These are phyloP conservation scores for Trachelus iudaicus DNA, from an alignment of 2,888 invertebrate species.

Conservation along the genomic window DNA sequence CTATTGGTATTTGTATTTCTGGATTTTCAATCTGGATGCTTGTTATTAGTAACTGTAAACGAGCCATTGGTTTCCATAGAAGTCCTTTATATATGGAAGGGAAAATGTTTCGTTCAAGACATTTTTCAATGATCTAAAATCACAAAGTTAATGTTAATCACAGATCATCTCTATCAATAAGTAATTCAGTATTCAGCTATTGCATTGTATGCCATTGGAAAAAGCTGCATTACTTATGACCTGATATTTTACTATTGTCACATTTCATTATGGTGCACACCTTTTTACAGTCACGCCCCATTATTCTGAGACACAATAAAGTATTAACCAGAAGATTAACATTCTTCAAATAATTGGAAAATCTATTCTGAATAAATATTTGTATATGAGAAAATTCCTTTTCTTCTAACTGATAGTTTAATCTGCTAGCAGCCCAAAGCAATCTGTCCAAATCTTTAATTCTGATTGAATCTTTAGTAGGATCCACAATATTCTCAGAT, in stretches of 20 bases:
- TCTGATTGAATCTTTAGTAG: conserved; percentile 41
- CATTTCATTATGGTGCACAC: conserved; percentile 33
- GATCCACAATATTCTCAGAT: conserved; percentile 38
- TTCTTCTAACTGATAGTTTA: conserved; percentile 46
- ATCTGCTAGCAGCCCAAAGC: conserved; percentile 62
- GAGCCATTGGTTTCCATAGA: conserved; percentile 34
- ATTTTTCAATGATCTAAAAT: conserved; percentile 19
- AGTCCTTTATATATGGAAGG: conserved; percentile 16
- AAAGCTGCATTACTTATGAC: conserved; percentile 4
- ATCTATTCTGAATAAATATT: conserved; percentile 11
- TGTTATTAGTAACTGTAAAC: conserved; percentile 61
- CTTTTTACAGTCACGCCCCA: conserved; percentile 53
- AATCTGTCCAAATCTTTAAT: conserved; percentile 66
- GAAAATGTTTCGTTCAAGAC: conserved; percentile 19
- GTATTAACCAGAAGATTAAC: conserved; percentile 54
- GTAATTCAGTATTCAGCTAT: no score
- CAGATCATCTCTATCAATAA: no score
- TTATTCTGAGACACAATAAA: conserved; percentile 64
- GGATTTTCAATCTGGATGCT: conserved; percentile 62
- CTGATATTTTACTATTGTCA: neutral
- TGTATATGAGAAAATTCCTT: conserved; percentile 37
- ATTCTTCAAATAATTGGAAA: conserved; percentile 46
- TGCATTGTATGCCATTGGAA: neutral
- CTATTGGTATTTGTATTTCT: conserved; percentile 48
- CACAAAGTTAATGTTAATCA: neutral